These are phyloP conservation scores for Tuberolachnus salignus DNA, from an alignment of 2,888 invertebrate species.

Conservation along the genomic window DNA sequence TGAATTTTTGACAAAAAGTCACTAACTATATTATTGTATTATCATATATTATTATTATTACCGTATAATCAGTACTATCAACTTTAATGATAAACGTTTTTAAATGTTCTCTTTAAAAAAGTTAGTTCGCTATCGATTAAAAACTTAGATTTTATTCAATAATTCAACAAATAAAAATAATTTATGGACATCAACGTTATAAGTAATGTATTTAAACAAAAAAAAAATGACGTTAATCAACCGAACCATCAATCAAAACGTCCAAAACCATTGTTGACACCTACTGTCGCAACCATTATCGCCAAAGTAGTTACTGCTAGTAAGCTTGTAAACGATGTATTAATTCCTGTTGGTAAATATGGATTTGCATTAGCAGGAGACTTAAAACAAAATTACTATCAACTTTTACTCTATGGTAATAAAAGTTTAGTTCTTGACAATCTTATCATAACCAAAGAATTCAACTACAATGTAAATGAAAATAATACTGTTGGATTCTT, in stretches of 20 bases:
- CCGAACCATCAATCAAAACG: background rate
- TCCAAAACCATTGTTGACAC: background rate
- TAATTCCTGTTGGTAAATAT: conserved; percentile 22
- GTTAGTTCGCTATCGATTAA: too few species aligned
- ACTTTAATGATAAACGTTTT: too few species aligned
- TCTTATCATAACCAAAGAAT: conserved; percentile 17
- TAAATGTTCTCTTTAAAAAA: too few species aligned
- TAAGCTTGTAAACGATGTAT: background rate
- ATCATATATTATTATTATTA: too few species aligned
- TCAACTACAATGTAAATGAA: conserved; percentile 22
- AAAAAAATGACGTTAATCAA: background rate
- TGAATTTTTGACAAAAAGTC: too few species aligned
- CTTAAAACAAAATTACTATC: conserved; percentile 28
- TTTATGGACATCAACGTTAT: conserved; percentile 5
- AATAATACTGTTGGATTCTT: background rate
- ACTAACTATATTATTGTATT: too few species aligned
- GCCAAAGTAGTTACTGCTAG: conserved; percentile 35
- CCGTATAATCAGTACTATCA: too few species aligned
- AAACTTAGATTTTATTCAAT: too few species aligned
- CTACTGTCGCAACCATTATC: conserved; percentile 7
- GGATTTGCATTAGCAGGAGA: conserved; percentile 50
- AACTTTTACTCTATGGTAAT: conserved; percentile 26
- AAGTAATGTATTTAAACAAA: background rate
- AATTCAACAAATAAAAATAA: background rate
- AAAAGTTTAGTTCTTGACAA: conserved; percentile 30